Conservation (phyloP, 2,113 vertebrate genomes). For the Hymenochirus boettgeri region DNA sequence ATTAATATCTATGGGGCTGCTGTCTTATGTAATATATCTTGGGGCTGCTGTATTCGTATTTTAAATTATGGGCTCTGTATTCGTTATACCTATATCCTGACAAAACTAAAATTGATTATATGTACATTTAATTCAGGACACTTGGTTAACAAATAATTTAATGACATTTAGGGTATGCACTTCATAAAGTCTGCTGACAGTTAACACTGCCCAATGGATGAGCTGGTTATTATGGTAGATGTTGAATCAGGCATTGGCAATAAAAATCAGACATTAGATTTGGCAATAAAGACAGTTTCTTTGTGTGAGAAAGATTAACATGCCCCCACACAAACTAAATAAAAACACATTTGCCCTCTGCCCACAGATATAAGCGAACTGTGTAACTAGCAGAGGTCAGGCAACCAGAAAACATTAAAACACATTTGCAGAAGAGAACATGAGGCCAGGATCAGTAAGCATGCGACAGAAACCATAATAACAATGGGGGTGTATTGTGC, state of each 20-base stretch:
- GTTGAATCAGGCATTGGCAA: neutral
- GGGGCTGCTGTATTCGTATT: no score
- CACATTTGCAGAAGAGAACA: neutral
- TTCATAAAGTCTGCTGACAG: neutral
- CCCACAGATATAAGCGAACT: neutral
- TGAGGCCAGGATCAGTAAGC: conserved; percentile 5
- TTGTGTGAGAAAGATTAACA: neutral
- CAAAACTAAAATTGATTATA: no score
- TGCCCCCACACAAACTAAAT: neutral
- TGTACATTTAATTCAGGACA: neutral
- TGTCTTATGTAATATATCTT: no score
- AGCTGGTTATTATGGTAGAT: neutral
- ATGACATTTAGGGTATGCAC: neutral
- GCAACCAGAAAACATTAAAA: conserved; percentile 6
- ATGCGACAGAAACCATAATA: conserved; percentile 10
- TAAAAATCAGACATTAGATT: conserved; percentile 3
- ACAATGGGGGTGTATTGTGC: neutral
- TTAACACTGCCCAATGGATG: neutral
- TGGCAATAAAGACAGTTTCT: conserved; percentile 25
- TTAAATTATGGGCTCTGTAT: no score
- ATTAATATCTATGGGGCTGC: no score
- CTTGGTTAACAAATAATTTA: neutral
- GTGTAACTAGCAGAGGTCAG: neutral
- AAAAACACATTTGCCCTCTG: conserved; percentile 6
- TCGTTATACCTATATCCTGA: no score